Conservation (phyloP, 2,888 invertebrate species). For the Neocrepidodera transversa region DNA sequence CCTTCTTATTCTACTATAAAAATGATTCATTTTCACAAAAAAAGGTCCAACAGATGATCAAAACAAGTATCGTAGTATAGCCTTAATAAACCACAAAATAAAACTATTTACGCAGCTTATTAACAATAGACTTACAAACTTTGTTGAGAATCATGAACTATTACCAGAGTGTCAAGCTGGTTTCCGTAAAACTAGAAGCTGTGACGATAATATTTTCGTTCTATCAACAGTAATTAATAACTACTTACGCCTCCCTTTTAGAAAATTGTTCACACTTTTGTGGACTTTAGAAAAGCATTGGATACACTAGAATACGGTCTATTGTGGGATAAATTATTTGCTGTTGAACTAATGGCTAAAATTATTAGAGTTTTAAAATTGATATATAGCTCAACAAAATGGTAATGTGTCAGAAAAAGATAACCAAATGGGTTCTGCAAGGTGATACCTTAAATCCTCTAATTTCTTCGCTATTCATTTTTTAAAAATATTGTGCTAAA, state of each 20-base stretch:
- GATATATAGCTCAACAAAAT: neutral
- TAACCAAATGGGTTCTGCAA: neutral
- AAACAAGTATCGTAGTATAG: neutral
- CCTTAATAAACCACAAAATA: neutral
- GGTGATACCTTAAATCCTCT: slow-evolving; percentile 10
- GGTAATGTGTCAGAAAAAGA: neutral
- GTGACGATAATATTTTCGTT: slow-evolving; percentile 3
- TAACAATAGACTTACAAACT: neutral
- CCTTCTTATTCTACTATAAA: neutral
- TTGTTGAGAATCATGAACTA: neutral
- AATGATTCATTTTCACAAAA: neutral
- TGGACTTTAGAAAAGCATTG: neutral
- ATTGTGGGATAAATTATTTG: neutral
- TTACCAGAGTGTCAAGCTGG: neutral
- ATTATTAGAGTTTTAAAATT: neutral
- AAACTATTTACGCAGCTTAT: neutral
- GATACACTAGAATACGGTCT: neutral
- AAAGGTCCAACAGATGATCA: neutral
- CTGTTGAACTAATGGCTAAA: neutral
- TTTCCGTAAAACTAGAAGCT: neutral
- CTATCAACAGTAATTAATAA: neutral
- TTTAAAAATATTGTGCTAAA: neutral
- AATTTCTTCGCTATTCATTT: slow-evolving; percentile 8
- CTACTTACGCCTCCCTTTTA: neutral
- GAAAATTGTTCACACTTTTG: neutral